Conservation (phyloP, 2,797 vertebrate genomes). For the Bradypodion pumilum region DNA sequence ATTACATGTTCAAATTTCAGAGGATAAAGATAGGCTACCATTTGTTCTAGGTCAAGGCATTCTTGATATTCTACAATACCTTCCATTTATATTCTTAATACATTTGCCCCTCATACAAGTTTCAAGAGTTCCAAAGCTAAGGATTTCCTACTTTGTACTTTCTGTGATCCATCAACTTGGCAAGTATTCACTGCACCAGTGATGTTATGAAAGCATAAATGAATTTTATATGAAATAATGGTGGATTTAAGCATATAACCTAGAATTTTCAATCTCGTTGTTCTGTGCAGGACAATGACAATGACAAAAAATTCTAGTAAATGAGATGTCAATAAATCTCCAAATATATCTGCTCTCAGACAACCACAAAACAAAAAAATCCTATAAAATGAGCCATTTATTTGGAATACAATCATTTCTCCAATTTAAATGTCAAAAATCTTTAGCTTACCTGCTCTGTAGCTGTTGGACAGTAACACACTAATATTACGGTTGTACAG, state of each 20-base stretch:
- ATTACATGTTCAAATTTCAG: not conserved
- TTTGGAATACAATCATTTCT: not conserved
- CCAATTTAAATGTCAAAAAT: not conserved
- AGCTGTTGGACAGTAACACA: slow-evolving; percentile 95
- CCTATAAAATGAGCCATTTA: not conserved
- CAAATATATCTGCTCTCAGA: not conserved
- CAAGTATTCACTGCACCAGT: not conserved
- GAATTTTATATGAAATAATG: not conserved
- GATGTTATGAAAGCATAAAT: not conserved
- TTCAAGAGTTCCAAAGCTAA: not conserved
- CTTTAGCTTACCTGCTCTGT: slow-evolving; percentile 88
- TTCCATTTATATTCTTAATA: not conserved
- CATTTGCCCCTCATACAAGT: not conserved
- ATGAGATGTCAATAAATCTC: not conserved
- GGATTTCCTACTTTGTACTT: not conserved
- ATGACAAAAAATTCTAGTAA: not conserved
- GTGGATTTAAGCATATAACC: not conserved
- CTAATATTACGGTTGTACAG: slow-evolving; percentile 91
- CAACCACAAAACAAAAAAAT: not conserved
- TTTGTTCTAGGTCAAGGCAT: too few species aligned
- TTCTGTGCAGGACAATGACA: too few species aligned
- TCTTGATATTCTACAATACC: not conserved
- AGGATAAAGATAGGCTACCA: not conserved
- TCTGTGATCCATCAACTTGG: not conserved
- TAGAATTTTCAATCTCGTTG: too few species aligned